phyloP scores from a whole-genome alignment of 2,113 vertebrate species.

The Cavia aperea region DNA sequence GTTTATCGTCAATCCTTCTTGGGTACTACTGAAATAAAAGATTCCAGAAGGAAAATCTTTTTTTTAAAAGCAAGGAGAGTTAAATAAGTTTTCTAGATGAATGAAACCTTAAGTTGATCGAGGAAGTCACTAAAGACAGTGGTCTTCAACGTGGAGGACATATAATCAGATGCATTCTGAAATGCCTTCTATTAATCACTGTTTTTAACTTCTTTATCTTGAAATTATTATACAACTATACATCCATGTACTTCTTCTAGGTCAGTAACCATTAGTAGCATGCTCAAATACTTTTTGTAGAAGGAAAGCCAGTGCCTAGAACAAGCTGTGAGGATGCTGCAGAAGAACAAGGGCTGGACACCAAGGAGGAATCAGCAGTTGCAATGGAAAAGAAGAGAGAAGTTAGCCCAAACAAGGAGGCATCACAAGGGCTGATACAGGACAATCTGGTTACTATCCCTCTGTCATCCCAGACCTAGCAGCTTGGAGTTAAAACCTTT shows the following conservation, averaged over 20 bases:
- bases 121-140: neutral
- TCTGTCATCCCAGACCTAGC: neutral
- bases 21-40: neutral
- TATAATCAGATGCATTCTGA: neutral
- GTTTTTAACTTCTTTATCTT: neutral
- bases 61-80: neutral
- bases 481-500: neutral
- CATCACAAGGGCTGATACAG: neutral
- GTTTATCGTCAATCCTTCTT: neutral
- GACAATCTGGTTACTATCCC: neutral
- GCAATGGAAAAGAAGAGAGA: neutral
- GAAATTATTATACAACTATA: neutral
- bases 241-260: neutral
- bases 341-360: neutral
- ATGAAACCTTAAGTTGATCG: neutral
- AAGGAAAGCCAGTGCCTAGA: neutral
- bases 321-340: neutral
- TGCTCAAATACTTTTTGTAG: neutral
- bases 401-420: neutral
- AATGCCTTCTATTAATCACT: neutral
- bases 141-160: neutral
- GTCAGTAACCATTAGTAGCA: neutral
- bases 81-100: conserved; percentile 8
- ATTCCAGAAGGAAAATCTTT: neutral
- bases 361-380: neutral